Percentiles rank a stretch among this genome's conserved stretches.
Evolutionary conservation across 2,113 vertebrate genomes (phyloP).

Genomic region (Saguinus imperator): DNA sequence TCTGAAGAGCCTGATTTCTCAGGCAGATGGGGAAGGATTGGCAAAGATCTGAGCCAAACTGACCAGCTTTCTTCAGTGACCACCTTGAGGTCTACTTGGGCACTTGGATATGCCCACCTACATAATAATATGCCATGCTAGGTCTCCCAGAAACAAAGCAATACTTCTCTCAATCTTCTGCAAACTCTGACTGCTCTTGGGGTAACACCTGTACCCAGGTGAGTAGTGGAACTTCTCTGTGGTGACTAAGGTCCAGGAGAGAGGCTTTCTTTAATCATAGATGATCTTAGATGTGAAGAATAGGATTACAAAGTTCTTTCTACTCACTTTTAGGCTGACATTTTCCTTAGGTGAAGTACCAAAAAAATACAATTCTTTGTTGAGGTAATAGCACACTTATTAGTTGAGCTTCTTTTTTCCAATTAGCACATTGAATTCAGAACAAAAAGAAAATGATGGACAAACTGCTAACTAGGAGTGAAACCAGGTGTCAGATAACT

Average conservation of each 20-base stretch:
- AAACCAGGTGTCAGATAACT: slow-evolving; percentile 48
- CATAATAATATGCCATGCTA: not conserved
- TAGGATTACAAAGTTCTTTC: not conserved
- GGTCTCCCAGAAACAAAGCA: not conserved
- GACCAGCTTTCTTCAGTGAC: not conserved
- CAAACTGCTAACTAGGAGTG: not conserved
- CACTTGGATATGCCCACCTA: not conserved
- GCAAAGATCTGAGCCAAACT: not conserved
- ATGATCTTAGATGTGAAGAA: not conserved
- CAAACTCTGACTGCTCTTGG: not conserved
- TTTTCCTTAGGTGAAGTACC: not conserved
- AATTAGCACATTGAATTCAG: slow-evolving; percentile 20
- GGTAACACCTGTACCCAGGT: not conserved
- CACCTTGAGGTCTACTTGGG: not conserved
- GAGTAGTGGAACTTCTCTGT: not conserved
- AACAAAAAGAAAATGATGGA: not conserved
- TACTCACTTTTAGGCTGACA: not conserved
- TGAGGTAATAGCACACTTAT: not conserved
- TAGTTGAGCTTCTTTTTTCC: not conserved
- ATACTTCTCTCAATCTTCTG: not conserved
- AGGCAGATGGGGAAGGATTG: not conserved
- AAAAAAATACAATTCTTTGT: slow-evolving; percentile 23
- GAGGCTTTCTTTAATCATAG: slow-evolving; percentile 3
- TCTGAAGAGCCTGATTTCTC: not conserved
- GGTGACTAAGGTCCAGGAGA: not conserved